Percentiles rank a stretch among this genome's conserved stretches.
phyloP scores from a whole-genome alignment of 2,797 vertebrate genomes.

The Microcaecilia unicolor region DNA sequence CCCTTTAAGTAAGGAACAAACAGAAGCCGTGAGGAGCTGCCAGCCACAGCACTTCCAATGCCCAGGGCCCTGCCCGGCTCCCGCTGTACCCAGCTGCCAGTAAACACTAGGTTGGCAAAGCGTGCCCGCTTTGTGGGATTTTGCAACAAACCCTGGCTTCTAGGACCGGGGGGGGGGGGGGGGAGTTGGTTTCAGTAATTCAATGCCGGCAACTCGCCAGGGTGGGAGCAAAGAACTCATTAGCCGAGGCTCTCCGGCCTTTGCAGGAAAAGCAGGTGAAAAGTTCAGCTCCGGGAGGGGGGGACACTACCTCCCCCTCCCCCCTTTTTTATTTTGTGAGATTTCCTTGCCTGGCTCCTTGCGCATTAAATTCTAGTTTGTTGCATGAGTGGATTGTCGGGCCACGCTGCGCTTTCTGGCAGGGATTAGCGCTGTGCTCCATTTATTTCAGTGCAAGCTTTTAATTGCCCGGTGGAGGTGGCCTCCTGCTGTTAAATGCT shows the following conservation, averaged over 20 bases:
- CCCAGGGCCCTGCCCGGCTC: no score
- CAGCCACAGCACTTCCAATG: no score
- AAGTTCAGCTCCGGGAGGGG: slow-evolving; percentile 8
- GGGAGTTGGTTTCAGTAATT: slow-evolving; percentile 54
- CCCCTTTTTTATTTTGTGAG: no score
- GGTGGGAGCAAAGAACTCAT: slow-evolving; percentile 56
- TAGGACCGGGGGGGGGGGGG: no score
- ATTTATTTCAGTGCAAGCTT: slow-evolving; percentile 73
- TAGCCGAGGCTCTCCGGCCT: slow-evolving; percentile 45
- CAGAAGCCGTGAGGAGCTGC: no score
- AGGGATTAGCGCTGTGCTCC: slow-evolving; percentile 69
- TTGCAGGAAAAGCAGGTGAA: slow-evolving; percentile 37
- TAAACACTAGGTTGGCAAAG: no score
- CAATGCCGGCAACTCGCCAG: slow-evolving; percentile 53
- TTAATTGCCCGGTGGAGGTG: slow-evolving; percentile 74
- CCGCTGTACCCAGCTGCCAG: no score
- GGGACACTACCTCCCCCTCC: no score
- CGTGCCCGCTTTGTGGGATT: no score
- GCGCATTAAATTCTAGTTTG: slow-evolving; percentile 62
- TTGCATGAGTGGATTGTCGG: slow-evolving; percentile 66
- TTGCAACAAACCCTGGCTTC: no score
- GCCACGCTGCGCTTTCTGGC: slow-evolving; percentile 75
- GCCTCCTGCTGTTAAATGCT: slow-evolving; percentile 71
- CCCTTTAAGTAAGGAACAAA: no score
- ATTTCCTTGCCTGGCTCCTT: no score